Conservation (phyloP, 53 echinoderm and acorn worm species). For the Echinometra lucunter region DNA sequence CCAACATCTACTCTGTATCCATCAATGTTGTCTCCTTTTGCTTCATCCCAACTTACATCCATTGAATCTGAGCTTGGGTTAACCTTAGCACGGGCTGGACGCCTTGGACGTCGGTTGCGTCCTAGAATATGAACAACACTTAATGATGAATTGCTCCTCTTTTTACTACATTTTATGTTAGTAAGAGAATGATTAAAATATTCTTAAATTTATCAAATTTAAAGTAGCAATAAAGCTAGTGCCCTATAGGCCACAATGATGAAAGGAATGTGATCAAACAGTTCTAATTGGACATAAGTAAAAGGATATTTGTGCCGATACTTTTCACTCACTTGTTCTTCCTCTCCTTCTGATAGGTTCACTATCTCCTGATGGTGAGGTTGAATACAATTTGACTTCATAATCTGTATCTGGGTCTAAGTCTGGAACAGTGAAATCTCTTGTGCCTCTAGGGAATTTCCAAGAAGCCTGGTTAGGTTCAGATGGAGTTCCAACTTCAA, state of each 20-base stretch:
- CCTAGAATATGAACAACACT: background rate
- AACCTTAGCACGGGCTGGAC: slow-evolving; percentile 34
- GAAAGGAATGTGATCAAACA: too few species aligned
- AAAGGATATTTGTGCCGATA: background rate
- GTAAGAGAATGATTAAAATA: too few species aligned
- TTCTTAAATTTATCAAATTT: too few species aligned
- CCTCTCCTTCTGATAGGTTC: slow-evolving; percentile 20
- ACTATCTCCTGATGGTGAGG: slow-evolving; percentile 35
- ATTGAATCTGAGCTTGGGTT: slow-evolving; percentile 21
- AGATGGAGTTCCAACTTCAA: slow-evolving; percentile 32
- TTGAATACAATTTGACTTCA: slow-evolving; percentile 38
- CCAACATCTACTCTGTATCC: slow-evolving; percentile 62
- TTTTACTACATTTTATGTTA: too few species aligned
- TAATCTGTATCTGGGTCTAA: slow-evolving; percentile 57
- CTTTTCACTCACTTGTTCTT: slow-evolving; percentile 54
- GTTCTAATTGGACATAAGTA: too few species aligned
- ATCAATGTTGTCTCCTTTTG: slow-evolving; percentile 12
- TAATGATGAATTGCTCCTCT: too few species aligned
- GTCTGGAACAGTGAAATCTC: slow-evolving; percentile 46
- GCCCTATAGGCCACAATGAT: too few species aligned
- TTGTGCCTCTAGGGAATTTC: slow-evolving; percentile 26
- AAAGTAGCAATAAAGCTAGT: too few species aligned
- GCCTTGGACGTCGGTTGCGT: slow-evolving; percentile 21
- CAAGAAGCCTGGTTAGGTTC: slow-evolving; percentile 43
- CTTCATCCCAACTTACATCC: slow-evolving; percentile 40